phyloP scores from a whole-genome alignment of 2,888 invertebrate genomes.

The Carpatolechia fugitivella region DNA sequence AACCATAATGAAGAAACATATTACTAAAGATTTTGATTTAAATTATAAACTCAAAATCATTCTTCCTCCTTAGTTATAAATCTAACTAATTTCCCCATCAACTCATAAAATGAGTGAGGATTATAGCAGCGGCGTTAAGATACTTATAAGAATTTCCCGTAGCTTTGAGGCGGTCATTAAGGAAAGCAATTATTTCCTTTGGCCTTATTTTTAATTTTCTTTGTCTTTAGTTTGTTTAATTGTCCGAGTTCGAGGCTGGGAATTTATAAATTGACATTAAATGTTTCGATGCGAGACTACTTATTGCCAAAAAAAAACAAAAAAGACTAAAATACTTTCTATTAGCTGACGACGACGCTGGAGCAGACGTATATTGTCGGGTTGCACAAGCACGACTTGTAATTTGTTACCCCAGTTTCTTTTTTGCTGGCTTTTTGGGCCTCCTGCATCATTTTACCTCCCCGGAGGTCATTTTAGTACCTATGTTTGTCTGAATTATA shows the following conservation, averaged over 20 bases:
- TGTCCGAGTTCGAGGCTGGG: conserved; percentile 57
- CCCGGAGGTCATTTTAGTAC: no score
- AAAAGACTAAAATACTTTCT: neutral
- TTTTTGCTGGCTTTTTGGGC: no score
- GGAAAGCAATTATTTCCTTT: conserved; percentile 64
- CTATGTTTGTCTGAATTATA: no score
- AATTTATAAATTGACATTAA: conserved; percentile 45
- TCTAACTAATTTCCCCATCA: neutral
- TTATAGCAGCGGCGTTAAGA: neutral
- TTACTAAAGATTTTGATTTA: no score
- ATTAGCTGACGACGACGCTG: no score
- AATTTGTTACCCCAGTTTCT: no score
- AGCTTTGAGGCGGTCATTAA: conserved; percentile 48
- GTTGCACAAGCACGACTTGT: no score
- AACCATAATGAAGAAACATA: no score
- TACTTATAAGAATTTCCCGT: neutral
- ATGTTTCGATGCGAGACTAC: conserved; percentile 3
- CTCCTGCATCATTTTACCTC: no score
- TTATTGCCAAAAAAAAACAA: neutral
- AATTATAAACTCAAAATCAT: no score
- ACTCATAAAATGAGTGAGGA: neutral
- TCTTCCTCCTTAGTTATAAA: neutral
- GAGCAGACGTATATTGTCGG: no score
- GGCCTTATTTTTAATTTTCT: conserved; percentile 42
- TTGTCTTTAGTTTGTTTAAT: conserved; percentile 66